phyloP scores from a whole-genome alignment of 2,888 invertebrate species.

The Drosophila mimetica region DNA sequence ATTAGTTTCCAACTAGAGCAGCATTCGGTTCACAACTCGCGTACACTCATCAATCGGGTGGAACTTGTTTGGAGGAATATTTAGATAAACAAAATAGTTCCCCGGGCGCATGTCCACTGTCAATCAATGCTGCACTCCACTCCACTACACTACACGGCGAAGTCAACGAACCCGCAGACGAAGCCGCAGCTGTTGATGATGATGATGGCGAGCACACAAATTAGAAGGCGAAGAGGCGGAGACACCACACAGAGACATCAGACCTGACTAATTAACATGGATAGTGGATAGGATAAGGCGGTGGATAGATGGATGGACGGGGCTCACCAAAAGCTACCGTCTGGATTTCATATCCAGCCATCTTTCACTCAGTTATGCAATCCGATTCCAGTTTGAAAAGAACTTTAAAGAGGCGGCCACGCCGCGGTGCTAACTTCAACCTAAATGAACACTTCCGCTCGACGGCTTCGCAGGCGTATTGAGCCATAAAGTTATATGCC shows the following conservation, averaged over 20 bases:
- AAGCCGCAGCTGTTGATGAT: slow-evolving; percentile 48
- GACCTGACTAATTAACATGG: slow-evolving; percentile 67
- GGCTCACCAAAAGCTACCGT: slow-evolving; percentile 47
- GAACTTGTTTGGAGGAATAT: slow-evolving; percentile 44
- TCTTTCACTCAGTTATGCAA: slow-evolving; percentile 41
- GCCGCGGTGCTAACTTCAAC: slow-evolving; percentile 19
- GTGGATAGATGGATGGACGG: slow-evolving; percentile 24
- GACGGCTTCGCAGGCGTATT: slow-evolving; percentile 58
- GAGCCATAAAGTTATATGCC: slow-evolving; percentile 66
- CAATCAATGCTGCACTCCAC: slow-evolving; percentile 73
- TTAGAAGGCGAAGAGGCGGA: slow-evolving; percentile 62
- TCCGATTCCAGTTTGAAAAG: slow-evolving; percentile 6
- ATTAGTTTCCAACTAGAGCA: slow-evolving; percentile 27
- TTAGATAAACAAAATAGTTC: slow-evolving; percentile 47
- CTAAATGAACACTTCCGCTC: slow-evolving; percentile 73
- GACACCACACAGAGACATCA: slow-evolving; percentile 27
- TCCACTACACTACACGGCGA: slow-evolving; percentile 20
- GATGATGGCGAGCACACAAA: slow-evolving; percentile 68
- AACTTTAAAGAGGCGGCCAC: slow-evolving; percentile 49
- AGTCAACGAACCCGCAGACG: slow-evolving; percentile 33
- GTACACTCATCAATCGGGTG: slow-evolving; percentile 16
- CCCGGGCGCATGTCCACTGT: slow-evolving; percentile 67
- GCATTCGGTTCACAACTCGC: slow-evolving; percentile 10
- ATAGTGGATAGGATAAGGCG: slow-evolving; percentile 13
- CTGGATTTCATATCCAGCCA: slow-evolving; percentile 58